phyloP scores from a whole-genome alignment of 1,140 invertebrate species.

The Papilio polyxenes region DNA sequence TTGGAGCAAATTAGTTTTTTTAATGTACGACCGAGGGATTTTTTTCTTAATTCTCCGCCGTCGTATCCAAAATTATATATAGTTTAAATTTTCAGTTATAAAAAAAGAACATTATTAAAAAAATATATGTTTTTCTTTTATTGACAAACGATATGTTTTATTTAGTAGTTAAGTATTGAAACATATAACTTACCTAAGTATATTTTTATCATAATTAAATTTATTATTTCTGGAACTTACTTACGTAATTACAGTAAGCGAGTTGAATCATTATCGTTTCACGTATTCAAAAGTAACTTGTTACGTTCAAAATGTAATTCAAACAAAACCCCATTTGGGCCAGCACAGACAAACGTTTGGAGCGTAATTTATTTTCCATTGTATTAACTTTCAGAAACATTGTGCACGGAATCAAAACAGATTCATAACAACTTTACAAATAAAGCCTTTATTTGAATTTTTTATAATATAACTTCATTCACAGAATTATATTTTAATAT shows the following conservation, averaged over 20 bases:
- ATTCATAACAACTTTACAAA: slow-evolving; percentile 23
- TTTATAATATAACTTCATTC: not conserved
- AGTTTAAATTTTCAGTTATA: not conserved
- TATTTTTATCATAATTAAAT: not conserved
- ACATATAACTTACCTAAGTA: not conserved
- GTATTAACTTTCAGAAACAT: slow-evolving; percentile 15
- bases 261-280: not conserved
- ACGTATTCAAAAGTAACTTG: slow-evolving; percentile 7
- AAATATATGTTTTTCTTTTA: too few relatives aligned
- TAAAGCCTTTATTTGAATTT: slow-evolving; percentile 6
- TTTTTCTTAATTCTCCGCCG: slow-evolving; percentile 26
- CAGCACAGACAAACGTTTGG: not conserved
- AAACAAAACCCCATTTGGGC: slow-evolving; percentile 13
- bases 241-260: not conserved
- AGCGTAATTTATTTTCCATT: slow-evolving; percentile 16
- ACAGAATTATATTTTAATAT: too few relatives aligned
- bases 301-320: slow-evolving; percentile 18
- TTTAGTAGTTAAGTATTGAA: too few relatives aligned
- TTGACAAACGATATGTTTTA: too few relatives aligned
- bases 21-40: slow-evolving; percentile 2
- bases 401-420: slow-evolving; percentile 8
- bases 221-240: not conserved
- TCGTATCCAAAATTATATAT: not conserved
- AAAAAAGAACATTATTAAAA: not conserved
- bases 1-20: slow-evolving; percentile 34